phyloP scores from a whole-genome alignment of 2,797 vertebrate species.

The Eidolon dupreanum region DNA sequence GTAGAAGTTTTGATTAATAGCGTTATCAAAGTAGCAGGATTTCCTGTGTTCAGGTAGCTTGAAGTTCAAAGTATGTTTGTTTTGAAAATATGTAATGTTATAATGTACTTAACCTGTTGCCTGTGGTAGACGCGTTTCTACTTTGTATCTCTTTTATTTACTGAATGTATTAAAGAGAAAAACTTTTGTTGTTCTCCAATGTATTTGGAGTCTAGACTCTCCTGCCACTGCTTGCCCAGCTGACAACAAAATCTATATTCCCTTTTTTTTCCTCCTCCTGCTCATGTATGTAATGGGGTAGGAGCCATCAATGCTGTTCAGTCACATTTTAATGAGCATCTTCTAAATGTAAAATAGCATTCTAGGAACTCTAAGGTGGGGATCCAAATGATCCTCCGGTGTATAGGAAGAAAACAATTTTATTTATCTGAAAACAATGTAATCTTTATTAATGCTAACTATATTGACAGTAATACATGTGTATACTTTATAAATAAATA shows the following conservation, averaged over 20 bases:
- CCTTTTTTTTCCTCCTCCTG: background rate
- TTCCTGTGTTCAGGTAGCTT: background rate
- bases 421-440: background rate
- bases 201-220: background rate
- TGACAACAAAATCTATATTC: background rate
- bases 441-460: background rate
- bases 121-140: background rate
- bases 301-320: background rate
- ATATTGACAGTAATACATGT: background rate
- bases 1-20: background rate
- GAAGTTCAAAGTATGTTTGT: background rate
- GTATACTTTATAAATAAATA: background rate
- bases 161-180: background rate
- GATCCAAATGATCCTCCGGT: background rate
- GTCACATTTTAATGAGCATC: constrained; percentile 5
- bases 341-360: constrained; percentile 1
- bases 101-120: background rate
- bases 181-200: background rate
- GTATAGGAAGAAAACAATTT: background rate
- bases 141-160: background rate
- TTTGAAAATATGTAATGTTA: background rate
- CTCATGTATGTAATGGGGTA: background rate
- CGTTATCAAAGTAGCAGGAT: background rate
- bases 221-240: background rate
- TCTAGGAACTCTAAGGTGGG: background rate